phyloP scores from a whole-genome alignment of 2,888 invertebrate genomes.

The Cantharis rustica region DNA sequence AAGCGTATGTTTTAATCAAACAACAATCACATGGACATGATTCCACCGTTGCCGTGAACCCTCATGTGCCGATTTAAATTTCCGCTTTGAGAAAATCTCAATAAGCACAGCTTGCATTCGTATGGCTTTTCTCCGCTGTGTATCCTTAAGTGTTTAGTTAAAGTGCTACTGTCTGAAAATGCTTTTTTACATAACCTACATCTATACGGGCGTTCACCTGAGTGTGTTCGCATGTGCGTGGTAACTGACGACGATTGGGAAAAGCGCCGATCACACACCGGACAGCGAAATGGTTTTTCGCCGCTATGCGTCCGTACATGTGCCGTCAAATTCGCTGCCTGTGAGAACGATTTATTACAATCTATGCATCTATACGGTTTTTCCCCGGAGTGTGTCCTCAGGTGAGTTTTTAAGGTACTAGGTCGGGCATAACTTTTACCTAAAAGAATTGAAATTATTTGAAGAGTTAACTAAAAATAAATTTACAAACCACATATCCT shows the following conservation, averaged over 20 bases:
- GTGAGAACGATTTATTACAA: conserved; percentile 96
- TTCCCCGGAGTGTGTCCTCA: conserved; percentile 95
- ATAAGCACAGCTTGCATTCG: conserved; percentile 93
- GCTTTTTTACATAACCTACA: conserved; percentile 97
- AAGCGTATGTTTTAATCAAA: conserved; percentile 7
- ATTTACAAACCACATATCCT: conserved; percentile 76
- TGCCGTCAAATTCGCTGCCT: conserved; percentile 97
- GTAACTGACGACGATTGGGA: conserved; percentile 96
- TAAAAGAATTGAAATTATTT: conserved; percentile 30
- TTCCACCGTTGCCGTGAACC: conserved; percentile 76
- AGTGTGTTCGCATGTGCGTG: conserved; percentile 99
- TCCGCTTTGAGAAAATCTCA: conserved; percentile 97
- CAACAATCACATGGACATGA: conserved; percentile 35
- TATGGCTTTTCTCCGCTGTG: conserved; percentile 95
- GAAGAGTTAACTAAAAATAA: not conserved
- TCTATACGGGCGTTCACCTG: conserved; percentile 95
- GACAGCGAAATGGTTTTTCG: conserved; percentile 97
- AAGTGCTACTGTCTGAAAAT: conserved; percentile 97
- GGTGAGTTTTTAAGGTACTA: conserved; percentile 95
- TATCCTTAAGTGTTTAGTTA: conserved; percentile 95
- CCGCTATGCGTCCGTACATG: conserved; percentile 96
- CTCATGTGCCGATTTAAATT: conserved; percentile 99
- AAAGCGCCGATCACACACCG: conserved; percentile 95
- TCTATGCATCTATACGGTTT: conserved; percentile 90
- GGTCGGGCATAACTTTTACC: conserved; percentile 93